Percentiles rank a stretch among this genome's conserved stretches.
Conservation (phyloP, 2,888 invertebrate genomes). For the Sepioteuthis lessoniana region DNA sequence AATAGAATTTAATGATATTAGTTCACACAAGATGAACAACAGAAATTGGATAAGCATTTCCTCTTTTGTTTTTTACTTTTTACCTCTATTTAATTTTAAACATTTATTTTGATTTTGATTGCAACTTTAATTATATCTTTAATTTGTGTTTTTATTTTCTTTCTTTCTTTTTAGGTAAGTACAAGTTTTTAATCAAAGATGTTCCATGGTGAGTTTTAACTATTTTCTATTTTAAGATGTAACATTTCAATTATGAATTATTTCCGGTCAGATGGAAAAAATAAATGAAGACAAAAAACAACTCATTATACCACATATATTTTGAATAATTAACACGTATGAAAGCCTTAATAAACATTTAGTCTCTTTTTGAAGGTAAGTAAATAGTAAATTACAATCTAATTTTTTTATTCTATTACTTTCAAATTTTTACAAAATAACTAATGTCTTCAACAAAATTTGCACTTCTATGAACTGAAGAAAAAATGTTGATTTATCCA, state of each 20-base stretch:
- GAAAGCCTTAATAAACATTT: not conserved
- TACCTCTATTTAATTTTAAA: too few relatives aligned
- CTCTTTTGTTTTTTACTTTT: too few relatives aligned
- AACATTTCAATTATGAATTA: not conserved
- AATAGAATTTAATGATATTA: too few relatives aligned
- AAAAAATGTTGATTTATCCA: too few relatives aligned
- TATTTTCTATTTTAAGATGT: not conserved
- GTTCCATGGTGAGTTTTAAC: not conserved
- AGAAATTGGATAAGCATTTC: too few relatives aligned
- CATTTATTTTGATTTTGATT: not conserved
- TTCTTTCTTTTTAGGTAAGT: not conserved
- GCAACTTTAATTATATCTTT: not conserved
- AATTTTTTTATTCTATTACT: not conserved
- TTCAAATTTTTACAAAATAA: too few relatives aligned
- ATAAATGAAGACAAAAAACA: not conserved
- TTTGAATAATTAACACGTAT: not conserved
- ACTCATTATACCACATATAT: not conserved
- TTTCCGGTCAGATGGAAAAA: not conserved
- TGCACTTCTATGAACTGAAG: too few relatives aligned
- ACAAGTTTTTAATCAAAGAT: conserved; percentile 8
- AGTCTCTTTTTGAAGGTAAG: not conserved
- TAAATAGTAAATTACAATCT: not conserved
- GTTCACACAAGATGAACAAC: too few relatives aligned
- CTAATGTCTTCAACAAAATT: too few relatives aligned
- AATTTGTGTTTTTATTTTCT: not conserved